Evolutionary conservation across 2,888 invertebrate genomes (phyloP), one percentile per base, ranked within the genome.

Genomic region (Halictus ligatus): DNA sequence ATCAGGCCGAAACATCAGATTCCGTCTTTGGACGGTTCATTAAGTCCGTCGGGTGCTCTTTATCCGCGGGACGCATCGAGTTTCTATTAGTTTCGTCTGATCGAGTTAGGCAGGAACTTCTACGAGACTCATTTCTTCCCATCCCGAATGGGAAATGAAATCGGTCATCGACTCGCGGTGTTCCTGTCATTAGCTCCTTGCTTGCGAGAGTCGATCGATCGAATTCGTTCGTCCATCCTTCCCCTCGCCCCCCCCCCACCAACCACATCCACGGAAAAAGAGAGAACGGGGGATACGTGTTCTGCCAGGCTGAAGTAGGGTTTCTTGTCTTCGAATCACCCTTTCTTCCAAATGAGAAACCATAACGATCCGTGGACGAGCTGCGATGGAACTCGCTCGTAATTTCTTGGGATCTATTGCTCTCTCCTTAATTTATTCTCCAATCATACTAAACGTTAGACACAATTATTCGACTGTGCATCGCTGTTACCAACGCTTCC

Each of bases 41-140:
- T 84, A 76, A 69, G 48, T 25, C 67, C 40, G 18, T 25, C 25
- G 78, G 60, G 78, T 69, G 76, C 48, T 84, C 84, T 79, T 86
- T 76, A 83, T 81, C 76, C 85, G 25, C 77, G 79, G 18, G 60
- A 78, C 73, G 79, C 86, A 82, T 86, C 85, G 86, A 80, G 81
- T 86, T 85, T 85, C 86, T 79, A 85, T 86, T 86, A 86, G 86
- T 85, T 80, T 86, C 81, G 77, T 54, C 80, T 54, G 85, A 86
- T 85, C 85, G 86, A 82, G 85, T 86, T 86, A 85, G 82, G 4
- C 40, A 21, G 18, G 10, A 78, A 85, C 67, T 80, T 85, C 54
- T 54, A 18, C 60, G 75, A 35, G 48, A 71, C 58, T 80, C 81
- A 82, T 75, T 84, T 71, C 75, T 58, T 67, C 60, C 50, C 60